Percentiles rank a stretch among this genome's conserved stretches.
These are phyloP conservation scores for Leptinotarsa juncta DNA, from an alignment of 2,888 invertebrate genomes.

Conservation along the genomic window DNA sequence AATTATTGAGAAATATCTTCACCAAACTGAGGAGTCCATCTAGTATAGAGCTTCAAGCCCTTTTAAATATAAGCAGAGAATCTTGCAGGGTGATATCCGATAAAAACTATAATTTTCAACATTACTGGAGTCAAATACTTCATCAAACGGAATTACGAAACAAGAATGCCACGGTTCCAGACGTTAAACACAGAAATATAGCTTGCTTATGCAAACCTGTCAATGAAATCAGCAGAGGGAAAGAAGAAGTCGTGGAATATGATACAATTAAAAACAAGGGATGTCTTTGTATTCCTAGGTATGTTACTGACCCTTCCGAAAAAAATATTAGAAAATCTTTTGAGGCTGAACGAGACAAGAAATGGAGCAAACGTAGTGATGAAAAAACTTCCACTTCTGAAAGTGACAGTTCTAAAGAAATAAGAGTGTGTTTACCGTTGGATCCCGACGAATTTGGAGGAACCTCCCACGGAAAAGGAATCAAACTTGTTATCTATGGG, in stretches of 20 bases:
- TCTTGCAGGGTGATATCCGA: background rate
- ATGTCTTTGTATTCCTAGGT: slow-evolving; percentile 1
- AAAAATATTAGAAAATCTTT: background rate
- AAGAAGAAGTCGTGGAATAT: background rate
- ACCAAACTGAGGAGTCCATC: slow-evolving; percentile 21
- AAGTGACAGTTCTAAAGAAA: background rate
- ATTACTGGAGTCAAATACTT: slow-evolving; percentile 10
- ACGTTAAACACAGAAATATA: background rate
- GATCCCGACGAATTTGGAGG: slow-evolving; percentile 10
- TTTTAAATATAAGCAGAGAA: background rate
- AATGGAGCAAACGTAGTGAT: background rate
- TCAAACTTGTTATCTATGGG: slow-evolving; percentile 21
- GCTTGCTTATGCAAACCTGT: slow-evolving; percentile 4
- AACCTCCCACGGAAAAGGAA: background rate
- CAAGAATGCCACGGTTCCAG: background rate
- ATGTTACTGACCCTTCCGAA: background rate
- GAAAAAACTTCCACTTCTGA: background rate
- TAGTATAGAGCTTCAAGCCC: slow-evolving; percentile 16
- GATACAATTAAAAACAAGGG: background rate
- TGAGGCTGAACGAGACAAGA: background rate
- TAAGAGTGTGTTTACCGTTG: slow-evolving; percentile 17
- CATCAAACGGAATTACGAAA: background rate
- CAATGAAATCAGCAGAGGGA: background rate
- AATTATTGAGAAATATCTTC: background rate
- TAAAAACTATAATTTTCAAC: background rate